Evolutionary conservation across 2,888 invertebrate genomes (phyloP).

Genomic region (Eueremaeus valkanovi): DNA sequence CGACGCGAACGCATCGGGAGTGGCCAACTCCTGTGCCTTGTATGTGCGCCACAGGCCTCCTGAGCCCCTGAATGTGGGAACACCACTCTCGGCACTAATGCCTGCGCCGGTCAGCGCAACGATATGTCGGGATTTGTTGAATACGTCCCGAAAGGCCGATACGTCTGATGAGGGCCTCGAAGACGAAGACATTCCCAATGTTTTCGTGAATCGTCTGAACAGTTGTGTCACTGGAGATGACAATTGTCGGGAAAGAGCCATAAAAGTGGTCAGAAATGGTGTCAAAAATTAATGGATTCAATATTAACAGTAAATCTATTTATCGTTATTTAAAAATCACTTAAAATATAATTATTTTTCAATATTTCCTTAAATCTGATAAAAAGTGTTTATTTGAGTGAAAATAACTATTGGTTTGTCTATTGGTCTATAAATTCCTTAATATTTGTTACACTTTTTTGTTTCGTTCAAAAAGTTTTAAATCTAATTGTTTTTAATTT

Average conservation of each 20-base stretch:
- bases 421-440: too few species aligned
- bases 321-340: too few species aligned
- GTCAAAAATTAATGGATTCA: too few species aligned
- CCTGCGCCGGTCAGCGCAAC: conserved; percentile 73
- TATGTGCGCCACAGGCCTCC: conserved; percentile 78
- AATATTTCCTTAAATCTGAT: background rate
- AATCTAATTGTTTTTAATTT: background rate
- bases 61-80: conserved; percentile 77
- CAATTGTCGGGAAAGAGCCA: background rate
- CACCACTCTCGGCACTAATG: conserved; percentile 76
- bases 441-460: too few species aligned
- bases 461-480: background rate
- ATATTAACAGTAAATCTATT: too few species aligned
- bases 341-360: too few species aligned
- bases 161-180: conserved; percentile 48
- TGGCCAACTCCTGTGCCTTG: conserved; percentile 60
- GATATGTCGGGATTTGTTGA: conserved; percentile 62
- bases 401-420: too few species aligned
- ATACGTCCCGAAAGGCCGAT: conserved; percentile 59
- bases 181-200: background rate
- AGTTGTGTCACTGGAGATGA: conserved; percentile 8
- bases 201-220: background rate
- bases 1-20: conserved; percentile 65
- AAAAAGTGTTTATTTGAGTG: background rate
- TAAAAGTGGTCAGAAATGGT: background rate